Percentiles rank a stretch among this genome's conserved stretches.
phyloP scores from a whole-genome alignment of 1,140 invertebrate species.

The Drosophila triauraria region DNA sequence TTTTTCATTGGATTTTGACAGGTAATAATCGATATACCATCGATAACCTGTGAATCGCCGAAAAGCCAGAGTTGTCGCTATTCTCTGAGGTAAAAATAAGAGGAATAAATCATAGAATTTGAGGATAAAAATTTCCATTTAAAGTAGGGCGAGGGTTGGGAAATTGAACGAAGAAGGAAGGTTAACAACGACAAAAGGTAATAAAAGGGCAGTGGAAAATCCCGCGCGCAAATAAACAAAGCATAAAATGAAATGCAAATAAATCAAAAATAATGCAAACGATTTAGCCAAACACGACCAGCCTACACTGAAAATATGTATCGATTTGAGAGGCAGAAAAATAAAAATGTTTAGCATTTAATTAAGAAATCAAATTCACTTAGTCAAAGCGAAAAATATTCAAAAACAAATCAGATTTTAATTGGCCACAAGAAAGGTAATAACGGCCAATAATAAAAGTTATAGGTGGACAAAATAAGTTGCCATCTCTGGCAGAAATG shows the following conservation, averaged over 20 bases:
- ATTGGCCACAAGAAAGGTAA: no score
- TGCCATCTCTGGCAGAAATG: no score
- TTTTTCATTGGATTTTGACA: neutral
- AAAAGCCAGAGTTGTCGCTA: neutral
- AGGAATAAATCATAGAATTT: neutral
- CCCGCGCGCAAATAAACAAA: slow-evolving; percentile 40
- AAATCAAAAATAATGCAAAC: slow-evolving; percentile 55
- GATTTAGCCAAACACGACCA: slow-evolving; percentile 27
- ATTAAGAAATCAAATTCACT: no score
- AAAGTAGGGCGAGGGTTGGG: neutral
- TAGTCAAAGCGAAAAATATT: no score
- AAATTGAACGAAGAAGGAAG: slow-evolving; percentile 1
- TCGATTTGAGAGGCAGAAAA: neutral
- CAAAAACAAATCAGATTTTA: no score
- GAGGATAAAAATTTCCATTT: neutral
- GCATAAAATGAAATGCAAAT: slow-evolving; percentile 55
- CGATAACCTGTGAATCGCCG: neutral
- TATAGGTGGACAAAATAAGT: no score
- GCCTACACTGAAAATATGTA: slow-evolving; percentile 12
- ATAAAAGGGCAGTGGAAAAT: slow-evolving; percentile 46
- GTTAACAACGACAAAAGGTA: slow-evolving; percentile 19
- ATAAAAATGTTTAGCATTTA: slow-evolving; percentile 1
- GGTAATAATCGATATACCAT: neutral
- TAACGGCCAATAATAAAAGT: no score
- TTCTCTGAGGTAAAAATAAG: neutral